Percentiles rank a stretch among this genome's conserved stretches.
Evolutionary conservation across 2,113 vertebrate species (phyloP).

Genomic region (Ailuropoda melanoleuca): DNA sequence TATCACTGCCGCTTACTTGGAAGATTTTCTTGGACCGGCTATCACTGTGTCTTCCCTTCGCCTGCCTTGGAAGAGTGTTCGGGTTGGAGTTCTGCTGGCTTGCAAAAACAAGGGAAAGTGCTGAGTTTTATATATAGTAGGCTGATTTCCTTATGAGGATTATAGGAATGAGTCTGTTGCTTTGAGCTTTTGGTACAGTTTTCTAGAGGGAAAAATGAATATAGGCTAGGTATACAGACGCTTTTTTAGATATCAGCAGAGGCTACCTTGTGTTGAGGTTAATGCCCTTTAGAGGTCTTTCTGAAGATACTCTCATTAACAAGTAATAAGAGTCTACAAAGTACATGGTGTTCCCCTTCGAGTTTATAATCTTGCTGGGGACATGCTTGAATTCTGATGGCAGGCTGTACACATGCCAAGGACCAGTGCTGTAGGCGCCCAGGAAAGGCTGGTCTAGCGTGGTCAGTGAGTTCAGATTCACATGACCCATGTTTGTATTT

Average conservation of each 20-base stretch:
- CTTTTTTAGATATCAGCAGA: not conserved
- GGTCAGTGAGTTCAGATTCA: not conserved
- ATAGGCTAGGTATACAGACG: not conserved
- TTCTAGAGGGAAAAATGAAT: not conserved
- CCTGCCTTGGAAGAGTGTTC: not conserved
- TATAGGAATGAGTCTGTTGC: not conserved
- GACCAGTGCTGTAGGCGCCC: not conserved
- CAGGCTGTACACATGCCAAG: not conserved
- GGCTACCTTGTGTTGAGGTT: not conserved
- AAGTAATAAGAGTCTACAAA: not conserved
- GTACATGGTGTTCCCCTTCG: not conserved
- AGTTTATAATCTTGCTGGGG: not conserved
- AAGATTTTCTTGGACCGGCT: not conserved
- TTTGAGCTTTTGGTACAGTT: slow-evolving; percentile 15
- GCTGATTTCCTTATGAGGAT: not conserved
- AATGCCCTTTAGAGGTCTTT: not conserved
- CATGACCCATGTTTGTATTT: not conserved
- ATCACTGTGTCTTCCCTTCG: not conserved
- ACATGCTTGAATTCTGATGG: not conserved
- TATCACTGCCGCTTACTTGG: not conserved
- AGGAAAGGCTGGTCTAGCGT: not conserved
- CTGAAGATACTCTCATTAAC: not conserved
- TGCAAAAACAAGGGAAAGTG: not conserved
- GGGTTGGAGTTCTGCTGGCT: not conserved
- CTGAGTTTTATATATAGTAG: not conserved